Percentiles rank a stretch among this genome's conserved stretches.
Evolutionary conservation across 1,140 invertebrate genomes (phyloP).

Genomic region (Drosophila lini): DNA sequence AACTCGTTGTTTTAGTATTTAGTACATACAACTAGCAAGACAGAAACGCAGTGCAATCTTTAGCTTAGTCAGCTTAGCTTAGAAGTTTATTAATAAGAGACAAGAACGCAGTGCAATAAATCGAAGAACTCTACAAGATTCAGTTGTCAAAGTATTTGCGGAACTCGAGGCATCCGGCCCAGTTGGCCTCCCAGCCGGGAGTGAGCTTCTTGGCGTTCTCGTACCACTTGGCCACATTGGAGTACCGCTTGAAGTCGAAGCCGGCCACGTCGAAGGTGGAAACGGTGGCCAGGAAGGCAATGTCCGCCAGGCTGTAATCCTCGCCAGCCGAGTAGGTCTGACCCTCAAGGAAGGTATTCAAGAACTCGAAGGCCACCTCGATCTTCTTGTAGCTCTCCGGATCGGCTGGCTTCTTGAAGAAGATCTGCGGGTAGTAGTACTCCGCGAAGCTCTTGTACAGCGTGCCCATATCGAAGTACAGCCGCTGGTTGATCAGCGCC

Average conservation of each 20-base stretch:
- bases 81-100: constrained; percentile 46
- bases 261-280: constrained; percentile 88
- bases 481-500: constrained; percentile 89
- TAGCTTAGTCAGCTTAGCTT: constrained; percentile 38
- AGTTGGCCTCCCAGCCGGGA: constrained; percentile 90
- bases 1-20: constrained; percentile 73
- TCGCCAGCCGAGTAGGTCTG: constrained; percentile 88
- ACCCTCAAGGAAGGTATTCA: constrained; percentile 88
- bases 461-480: constrained; percentile 90
- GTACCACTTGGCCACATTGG: constrained; percentile 89
- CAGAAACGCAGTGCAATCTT: constrained; percentile 60
- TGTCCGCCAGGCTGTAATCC: constrained; percentile 90
- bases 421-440: constrained; percentile 89
- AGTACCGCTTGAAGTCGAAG: constrained; percentile 88
- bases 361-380: constrained; percentile 87
- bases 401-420: constrained; percentile 87
- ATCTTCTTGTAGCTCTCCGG: constrained; percentile 87
- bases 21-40: neutral
- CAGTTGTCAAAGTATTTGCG: constrained; percentile 61
- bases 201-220: constrained; percentile 88
- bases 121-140: constrained; percentile 2
- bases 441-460: constrained; percentile 87
- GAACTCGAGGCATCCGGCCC: constrained; percentile 71
- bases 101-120: constrained; percentile 70
- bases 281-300: constrained; percentile 86